A percentile compares a stretch with the other conserved stretches of the same genome.
These are phyloP conservation scores for Drepanosiphum platanoidis DNA, from an alignment of 2,888 invertebrate genomes.

Conservation along the genomic window DNA sequence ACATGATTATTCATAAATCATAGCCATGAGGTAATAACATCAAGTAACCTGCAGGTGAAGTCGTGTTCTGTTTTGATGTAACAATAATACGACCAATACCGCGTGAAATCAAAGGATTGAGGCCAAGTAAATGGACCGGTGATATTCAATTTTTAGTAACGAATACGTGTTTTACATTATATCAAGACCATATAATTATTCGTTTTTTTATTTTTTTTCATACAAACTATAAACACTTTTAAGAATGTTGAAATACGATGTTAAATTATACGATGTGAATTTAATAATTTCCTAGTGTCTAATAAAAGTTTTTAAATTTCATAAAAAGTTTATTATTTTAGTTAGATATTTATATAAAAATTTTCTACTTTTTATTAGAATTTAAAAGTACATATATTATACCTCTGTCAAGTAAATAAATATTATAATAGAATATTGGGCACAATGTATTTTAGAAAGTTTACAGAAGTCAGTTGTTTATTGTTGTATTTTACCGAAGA, in stretches of 20 bases:
- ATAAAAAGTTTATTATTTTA: not conserved
- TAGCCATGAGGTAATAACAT: not conserved
- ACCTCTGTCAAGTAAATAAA: not conserved
- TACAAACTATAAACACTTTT: too few species aligned
- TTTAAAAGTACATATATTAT: not conserved
- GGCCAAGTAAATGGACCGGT: not conserved
- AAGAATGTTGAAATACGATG: too few species aligned
- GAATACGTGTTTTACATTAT: not conserved
- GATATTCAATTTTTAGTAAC: not conserved
- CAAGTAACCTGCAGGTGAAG: conserved; percentile 18
- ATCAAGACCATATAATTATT: not conserved
- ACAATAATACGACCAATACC: not conserved
- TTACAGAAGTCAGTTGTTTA: not conserved
- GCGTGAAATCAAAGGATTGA: conserved; percentile 21
- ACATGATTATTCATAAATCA: conserved; percentile 32
- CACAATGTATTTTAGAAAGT: conserved; percentile 17
- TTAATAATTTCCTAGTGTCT: not conserved
- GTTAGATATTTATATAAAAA: not conserved
- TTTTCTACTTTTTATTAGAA: not conserved
- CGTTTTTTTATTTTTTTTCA: not conserved
- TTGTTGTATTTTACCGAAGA: not conserved
- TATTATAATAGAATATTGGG: not conserved
- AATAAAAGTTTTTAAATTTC: not conserved
- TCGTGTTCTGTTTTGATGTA: not conserved
- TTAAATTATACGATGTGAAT: too few species aligned